A percentile compares a stretch with the other conserved stretches of the same genome.
phyloP scores from a whole-genome alignment of 2,797 vertebrate species.

The Setipinna tenuifilis region DNA sequence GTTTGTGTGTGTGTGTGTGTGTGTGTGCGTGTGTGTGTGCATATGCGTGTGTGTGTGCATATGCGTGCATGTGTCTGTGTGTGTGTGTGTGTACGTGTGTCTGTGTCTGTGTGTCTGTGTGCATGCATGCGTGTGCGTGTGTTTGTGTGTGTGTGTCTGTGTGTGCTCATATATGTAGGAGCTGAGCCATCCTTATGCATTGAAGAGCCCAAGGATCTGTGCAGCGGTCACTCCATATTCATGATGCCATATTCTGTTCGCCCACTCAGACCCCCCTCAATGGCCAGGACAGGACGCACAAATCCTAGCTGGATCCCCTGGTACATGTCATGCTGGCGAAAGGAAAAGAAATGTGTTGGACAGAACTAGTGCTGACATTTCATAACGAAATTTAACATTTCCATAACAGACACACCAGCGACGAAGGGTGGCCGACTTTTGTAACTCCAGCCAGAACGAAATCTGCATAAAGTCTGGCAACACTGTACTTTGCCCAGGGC shows the following conservation, averaged over 20 bases:
- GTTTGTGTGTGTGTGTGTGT: constrained; percentile 4
- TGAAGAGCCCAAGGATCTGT: background rate
- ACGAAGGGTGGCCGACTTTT: background rate
- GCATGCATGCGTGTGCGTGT: background rate
- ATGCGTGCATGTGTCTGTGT: too few species aligned
- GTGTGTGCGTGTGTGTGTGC: background rate
- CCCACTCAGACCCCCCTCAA: background rate
- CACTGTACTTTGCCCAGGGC: background rate
- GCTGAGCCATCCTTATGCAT: background rate
- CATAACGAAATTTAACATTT: background rate
- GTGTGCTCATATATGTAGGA: background rate
- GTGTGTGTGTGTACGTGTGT: too few species aligned
- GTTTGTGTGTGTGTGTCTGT: constrained; percentile 2
- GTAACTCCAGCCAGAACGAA: background rate
- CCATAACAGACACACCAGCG: background rate
- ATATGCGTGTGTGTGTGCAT: too few species aligned
- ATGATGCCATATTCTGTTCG: background rate
- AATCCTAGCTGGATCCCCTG: background rate
- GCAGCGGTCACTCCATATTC: background rate
- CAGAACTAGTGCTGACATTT: background rate
- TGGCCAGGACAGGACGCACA: background rate
- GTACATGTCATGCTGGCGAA: background rate
- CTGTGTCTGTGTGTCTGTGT: background rate
- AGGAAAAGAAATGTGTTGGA: background rate
- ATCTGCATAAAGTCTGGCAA: background rate